phyloP scores from a whole-genome alignment of 2,888 invertebrate genomes.

The Yponomeuta plumbellus region DNA sequence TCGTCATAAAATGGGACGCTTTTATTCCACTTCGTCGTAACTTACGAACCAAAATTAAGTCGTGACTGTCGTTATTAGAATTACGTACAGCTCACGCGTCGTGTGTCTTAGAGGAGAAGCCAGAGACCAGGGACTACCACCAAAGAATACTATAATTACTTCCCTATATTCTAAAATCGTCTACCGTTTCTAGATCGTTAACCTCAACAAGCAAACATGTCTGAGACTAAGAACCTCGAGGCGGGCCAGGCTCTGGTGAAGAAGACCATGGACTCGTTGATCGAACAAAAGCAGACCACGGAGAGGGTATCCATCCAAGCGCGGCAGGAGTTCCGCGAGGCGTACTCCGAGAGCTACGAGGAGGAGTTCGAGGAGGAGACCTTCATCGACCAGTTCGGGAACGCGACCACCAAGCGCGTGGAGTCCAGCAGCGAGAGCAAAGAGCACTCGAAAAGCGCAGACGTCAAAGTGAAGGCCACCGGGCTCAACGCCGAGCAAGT shows the following conservation, averaged over 20 bases:
- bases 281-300: constrained; percentile 58
- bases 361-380: constrained; percentile 72
- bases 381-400: constrained; percentile 62
- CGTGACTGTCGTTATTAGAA: not conserved
- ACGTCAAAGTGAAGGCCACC: constrained; percentile 66
- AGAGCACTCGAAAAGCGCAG: constrained; percentile 68
- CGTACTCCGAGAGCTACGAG: constrained; percentile 66
- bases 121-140: too few relatives aligned
- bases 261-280: constrained; percentile 65
- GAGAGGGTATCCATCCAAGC: constrained; percentile 66
- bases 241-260: constrained; percentile 68
- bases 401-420: constrained; percentile 61
- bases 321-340: constrained; percentile 68
- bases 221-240: constrained; percentile 56
- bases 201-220: constrained; percentile 42
- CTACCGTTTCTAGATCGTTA: constrained; percentile 1
- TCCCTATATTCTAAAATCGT: not conserved
- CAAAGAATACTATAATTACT: too few relatives aligned
- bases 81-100: too few relatives aligned
- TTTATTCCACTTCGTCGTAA: not conserved
- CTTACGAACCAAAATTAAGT: not conserved
- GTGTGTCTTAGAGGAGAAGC: too few relatives aligned
- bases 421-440: constrained; percentile 71
- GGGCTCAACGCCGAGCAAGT: constrained; percentile 66
- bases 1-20: not conserved